Evolutionary conservation across 1,140 invertebrate species (phyloP).

Genomic region (Glossosoma conforme): DNA sequence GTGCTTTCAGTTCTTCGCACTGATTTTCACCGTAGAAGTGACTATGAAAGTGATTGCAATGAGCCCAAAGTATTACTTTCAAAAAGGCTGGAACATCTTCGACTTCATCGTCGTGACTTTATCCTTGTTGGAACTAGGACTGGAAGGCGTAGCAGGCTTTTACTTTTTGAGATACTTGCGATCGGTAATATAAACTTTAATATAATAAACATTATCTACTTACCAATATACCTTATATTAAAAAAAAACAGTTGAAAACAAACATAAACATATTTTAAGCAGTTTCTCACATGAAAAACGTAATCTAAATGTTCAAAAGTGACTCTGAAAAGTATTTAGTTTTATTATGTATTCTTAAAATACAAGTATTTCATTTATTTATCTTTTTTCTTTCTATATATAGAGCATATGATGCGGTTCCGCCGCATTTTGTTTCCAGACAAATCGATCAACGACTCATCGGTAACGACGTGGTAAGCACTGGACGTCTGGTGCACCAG

Average conservation of each 20-base stretch:
- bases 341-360: neutral
- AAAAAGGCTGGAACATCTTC: slow-evolving; percentile 93
- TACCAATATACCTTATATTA: neutral
- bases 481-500: too few relatives aligned
- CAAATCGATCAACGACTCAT: too few relatives aligned
- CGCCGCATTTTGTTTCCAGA: too few relatives aligned
- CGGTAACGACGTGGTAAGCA: too few relatives aligned
- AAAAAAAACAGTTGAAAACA: neutral
- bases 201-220: neutral
- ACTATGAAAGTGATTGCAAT: slow-evolving; percentile 83
- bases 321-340: neutral
- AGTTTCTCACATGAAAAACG: neutral
- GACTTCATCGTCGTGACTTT: slow-evolving; percentile 90
- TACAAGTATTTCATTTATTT: too few relatives aligned
- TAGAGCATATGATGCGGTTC: too few relatives aligned
- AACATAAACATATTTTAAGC: neutral
- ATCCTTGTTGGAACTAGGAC: slow-evolving; percentile 77
- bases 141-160: slow-evolving; percentile 81
- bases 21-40: slow-evolving; percentile 89
- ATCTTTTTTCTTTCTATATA: too few relatives aligned
- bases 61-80: slow-evolving; percentile 86
- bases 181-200: slow-evolving; percentile 61
- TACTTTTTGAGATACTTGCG: slow-evolving; percentile 88
- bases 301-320: neutral
- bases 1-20: slow-evolving; percentile 65